Percentiles rank a stretch among this genome's conserved stretches.
Conservation (phyloP, 2,888 invertebrate species). For the Acronicta aceris region DNA sequence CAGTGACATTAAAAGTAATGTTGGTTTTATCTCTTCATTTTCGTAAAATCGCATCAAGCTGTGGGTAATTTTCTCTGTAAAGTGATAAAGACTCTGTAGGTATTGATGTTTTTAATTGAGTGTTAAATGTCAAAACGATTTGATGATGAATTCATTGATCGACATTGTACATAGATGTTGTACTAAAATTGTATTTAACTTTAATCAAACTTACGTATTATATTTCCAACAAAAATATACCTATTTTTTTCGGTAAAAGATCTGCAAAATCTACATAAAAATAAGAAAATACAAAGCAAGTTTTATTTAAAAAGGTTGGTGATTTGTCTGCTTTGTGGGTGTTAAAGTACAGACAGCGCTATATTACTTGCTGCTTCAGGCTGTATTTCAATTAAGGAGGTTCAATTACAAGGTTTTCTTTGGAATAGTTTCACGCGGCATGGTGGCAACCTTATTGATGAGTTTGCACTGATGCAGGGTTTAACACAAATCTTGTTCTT, state of each 20-base stretch:
- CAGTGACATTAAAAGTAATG: conserved; percentile 13
- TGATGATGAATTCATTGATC: not conserved
- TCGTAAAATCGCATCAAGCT: not conserved
- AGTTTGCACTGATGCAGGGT: conserved; percentile 11
- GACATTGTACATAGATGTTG: too few species aligned
- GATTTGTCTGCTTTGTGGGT: conserved; percentile 17
- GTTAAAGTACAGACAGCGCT: conserved; percentile 11
- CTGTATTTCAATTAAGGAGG: conserved; percentile 36
- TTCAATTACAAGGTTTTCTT: conserved; percentile 43
- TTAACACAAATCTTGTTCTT: conserved; percentile 10
- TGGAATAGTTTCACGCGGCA: conserved; percentile 9
- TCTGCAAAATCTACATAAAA: not conserved
- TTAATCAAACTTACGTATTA: too few species aligned
- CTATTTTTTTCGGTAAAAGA: not conserved
- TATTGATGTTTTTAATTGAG: not conserved
- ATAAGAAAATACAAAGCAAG: not conserved
- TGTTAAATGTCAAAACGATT: not conserved
- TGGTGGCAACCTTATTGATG: conserved; percentile 39
- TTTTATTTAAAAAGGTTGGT: not conserved
- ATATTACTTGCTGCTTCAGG: conserved; percentile 24
- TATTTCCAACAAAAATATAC: too few species aligned
- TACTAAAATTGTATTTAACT: too few species aligned
- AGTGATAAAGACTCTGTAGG: too few species aligned
- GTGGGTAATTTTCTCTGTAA: not conserved
- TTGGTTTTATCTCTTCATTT: conserved; percentile 14